A percentile compares a stretch with the other conserved stretches of the same genome.
Conservation (phyloP, 2,113 vertebrate genomes). For the Triplophysa rosa region DNA sequence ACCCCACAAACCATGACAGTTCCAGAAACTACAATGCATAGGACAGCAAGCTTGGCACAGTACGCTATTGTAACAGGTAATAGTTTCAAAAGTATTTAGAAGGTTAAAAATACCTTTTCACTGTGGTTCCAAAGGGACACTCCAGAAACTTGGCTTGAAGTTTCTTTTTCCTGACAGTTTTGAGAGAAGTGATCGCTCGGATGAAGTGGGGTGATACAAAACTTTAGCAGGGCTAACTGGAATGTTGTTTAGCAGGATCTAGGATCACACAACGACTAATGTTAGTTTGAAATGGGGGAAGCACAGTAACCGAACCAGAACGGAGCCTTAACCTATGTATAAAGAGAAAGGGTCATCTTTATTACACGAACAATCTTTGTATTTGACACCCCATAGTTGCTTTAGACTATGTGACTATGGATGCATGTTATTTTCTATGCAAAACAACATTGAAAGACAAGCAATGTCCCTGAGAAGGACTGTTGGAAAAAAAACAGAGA, state of each 20-base stretch:
- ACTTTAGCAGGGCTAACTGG: conserved; percentile 47
- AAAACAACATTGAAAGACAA: too few relatives aligned
- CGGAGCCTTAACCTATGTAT: not conserved
- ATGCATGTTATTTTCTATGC: not conserved
- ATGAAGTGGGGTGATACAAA: conserved; percentile 5
- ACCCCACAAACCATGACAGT: not conserved
- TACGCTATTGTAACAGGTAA: not conserved
- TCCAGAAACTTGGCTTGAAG: not conserved
- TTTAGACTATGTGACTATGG: not conserved
- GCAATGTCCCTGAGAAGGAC: too few relatives aligned
- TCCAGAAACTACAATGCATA: not conserved
- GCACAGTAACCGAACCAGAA: not conserved
- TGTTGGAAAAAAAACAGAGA: too few relatives aligned
- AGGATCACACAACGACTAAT: conserved; percentile 44
- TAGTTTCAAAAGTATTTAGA: not conserved
- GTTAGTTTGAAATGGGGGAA: conserved; percentile 29
- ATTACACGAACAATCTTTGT: not conserved
- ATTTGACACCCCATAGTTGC: not conserved
- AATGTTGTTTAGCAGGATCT: conserved; percentile 70
- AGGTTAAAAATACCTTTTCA: not conserved
- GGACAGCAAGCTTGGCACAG: not conserved
- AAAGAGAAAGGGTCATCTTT: not conserved
- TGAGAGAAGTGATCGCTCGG: not conserved
- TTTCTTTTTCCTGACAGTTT: not conserved
- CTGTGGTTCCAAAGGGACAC: conserved; percentile 6